Conservation (phyloP, 2,797 vertebrate species). For the Hapalemur alaotrensis region DNA sequence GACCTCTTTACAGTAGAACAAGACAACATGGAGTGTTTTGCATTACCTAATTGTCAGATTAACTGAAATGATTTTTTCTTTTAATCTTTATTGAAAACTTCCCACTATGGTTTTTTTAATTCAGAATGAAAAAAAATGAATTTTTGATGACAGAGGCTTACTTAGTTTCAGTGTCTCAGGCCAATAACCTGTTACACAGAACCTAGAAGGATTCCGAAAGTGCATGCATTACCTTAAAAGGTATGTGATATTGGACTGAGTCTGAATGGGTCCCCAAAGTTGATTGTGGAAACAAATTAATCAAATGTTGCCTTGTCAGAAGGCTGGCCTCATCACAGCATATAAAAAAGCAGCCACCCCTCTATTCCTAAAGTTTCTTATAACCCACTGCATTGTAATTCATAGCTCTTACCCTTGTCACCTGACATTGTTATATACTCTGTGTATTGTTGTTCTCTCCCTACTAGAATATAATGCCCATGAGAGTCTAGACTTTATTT, state of each 20-base stretch:
- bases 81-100: background rate
- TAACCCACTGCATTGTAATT: background rate
- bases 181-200: background rate
- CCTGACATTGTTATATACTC: background rate
- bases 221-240: background rate
- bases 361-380: background rate
- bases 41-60: background rate
- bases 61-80: background rate
- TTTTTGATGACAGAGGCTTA: background rate
- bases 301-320: too few relatives aligned
- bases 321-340: fast-evolving
- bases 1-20: background rate
- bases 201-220: background rate
- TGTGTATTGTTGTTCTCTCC: background rate
- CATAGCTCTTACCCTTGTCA: background rate
- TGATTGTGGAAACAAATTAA: too few relatives aligned
- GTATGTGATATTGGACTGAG: fast-evolving
- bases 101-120: background rate
- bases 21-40: fast-evolving
- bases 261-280: background rate
- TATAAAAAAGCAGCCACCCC: background rate
- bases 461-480: background rate
- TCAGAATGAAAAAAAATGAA: background rate
- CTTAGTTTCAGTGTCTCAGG: background rate
- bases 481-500: background rate